A percentile compares a stretch with the other conserved stretches of the same genome.
phyloP scores from a whole-genome alignment of 2,113 vertebrate genomes.

The Sterrhoptilus dennistouni region DNA sequence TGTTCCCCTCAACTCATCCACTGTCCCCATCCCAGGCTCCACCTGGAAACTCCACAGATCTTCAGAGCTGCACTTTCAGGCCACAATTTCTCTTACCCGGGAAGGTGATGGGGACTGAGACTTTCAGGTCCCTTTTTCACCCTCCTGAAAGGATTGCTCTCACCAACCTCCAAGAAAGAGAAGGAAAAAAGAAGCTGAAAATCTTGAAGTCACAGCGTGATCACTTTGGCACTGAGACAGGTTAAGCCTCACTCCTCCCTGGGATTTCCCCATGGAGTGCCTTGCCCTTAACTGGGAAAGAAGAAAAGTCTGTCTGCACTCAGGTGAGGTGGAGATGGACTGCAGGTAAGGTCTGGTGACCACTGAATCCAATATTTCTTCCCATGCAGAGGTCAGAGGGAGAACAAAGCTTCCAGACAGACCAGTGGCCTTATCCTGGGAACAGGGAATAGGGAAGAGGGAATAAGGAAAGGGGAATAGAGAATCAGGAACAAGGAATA shows the following conservation, averaged over 20 bases:
- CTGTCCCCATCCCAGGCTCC: neutral
- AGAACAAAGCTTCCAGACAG: neutral
- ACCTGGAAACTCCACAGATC: neutral
- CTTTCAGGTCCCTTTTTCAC: neutral
- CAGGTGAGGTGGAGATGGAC: neutral
- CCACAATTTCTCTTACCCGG: neutral
- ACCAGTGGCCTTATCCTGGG: neutral
- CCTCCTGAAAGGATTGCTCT: neutral
- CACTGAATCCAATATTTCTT: neutral
- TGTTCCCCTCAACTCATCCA: neutral
- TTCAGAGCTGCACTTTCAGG: neutral
- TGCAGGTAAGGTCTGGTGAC: neutral
- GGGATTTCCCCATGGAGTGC: neutral
- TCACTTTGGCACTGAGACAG: neutral
- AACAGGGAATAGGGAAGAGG: neutral
- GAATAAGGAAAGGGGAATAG: no score
- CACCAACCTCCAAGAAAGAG: neutral
- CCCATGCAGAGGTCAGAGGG: neutral
- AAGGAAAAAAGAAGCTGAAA: neutral
- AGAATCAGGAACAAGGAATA: no score
- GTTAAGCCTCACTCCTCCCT: neutral
- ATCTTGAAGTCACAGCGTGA: neutral
- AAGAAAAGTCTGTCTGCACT: neutral
- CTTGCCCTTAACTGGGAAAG: neutral
- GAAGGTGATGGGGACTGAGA: neutral